Evolutionary conservation across 2,888 invertebrate species (phyloP).

Genomic region (Sarcophaga carnaria): DNA sequence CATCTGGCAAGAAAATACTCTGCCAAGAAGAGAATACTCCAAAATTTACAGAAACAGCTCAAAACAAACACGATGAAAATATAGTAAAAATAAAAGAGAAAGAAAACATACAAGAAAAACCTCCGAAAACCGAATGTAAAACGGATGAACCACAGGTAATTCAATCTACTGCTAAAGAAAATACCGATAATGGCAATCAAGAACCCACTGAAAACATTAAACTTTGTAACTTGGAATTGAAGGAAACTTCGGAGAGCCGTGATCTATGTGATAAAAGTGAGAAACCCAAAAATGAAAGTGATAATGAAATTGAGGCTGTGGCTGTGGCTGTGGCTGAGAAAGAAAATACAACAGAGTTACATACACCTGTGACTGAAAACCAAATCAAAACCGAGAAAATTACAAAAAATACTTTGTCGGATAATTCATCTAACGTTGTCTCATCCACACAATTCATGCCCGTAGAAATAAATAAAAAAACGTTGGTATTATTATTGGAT

Average conservation of each 20-base stretch:
- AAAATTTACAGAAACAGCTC: background rate
- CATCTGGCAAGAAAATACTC: too few relatives aligned
- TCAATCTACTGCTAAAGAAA: background rate
- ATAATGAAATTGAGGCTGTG: background rate
- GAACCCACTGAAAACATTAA: background rate
- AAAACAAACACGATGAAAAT: background rate
- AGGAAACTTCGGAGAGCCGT: background rate
- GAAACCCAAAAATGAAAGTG: background rate
- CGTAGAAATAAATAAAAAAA: conserved; percentile 75
- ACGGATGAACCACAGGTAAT: background rate
- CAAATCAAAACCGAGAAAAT: background rate
- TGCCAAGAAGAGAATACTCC: background rate
- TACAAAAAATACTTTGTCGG: background rate
- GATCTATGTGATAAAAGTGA: background rate
- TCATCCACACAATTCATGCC: conserved; percentile 70
- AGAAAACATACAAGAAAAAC: background rate
- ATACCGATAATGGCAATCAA: background rate
- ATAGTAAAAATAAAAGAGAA: background rate
- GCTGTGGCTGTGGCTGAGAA: background rate
- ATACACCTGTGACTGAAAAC: background rate
- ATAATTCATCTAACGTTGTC: conserved; percentile 26
- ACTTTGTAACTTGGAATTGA: background rate
- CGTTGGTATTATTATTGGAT: conserved; percentile 77
- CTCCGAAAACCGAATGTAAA: too few relatives aligned
- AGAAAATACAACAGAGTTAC: background rate